Conservation (phyloP, 2,113 vertebrate species). For the Indicator maculatus region DNA sequence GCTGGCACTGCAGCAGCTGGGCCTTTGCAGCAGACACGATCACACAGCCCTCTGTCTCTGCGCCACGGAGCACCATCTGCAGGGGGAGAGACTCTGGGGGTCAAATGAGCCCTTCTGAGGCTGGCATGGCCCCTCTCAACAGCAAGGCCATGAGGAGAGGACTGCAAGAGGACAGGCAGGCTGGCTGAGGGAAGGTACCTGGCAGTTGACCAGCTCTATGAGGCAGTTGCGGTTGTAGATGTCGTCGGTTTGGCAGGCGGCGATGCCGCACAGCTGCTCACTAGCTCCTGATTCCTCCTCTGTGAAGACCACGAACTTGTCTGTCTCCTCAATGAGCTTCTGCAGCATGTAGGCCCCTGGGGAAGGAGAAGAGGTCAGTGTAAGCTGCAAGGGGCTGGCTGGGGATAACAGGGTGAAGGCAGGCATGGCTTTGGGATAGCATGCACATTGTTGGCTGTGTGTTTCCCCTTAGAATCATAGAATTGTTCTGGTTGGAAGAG, state of each 20-base stretch:
- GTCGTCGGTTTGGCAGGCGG: constrained; percentile 93
- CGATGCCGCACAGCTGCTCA: constrained; percentile 93
- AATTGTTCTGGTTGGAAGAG: neutral
- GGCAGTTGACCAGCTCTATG: constrained; percentile 96
- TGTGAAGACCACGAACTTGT: constrained; percentile 97
- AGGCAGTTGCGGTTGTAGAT: constrained; percentile 98
- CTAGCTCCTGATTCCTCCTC: constrained; percentile 96
- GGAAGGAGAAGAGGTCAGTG: neutral
- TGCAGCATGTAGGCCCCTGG: constrained; percentile 95
- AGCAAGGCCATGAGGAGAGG: rapidly evolving
- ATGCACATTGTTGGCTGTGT: neutral
- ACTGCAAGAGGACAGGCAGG: neutral
- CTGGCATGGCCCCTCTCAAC: neutral
- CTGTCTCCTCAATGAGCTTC: constrained; percentile 96
- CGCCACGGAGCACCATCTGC: constrained; percentile 95
- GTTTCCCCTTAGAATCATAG: neutral
- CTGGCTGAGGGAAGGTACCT: constrained; percentile 75
- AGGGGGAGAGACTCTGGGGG: neutral
- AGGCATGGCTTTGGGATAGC: neutral
- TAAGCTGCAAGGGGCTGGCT: rapidly evolving
- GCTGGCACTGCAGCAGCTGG: constrained; percentile 94
- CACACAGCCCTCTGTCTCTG: constrained; percentile 94
- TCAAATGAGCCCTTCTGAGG: neutral
- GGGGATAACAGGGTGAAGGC: rapidly evolving
- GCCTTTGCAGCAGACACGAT: constrained; percentile 95